These are phyloP conservation scores for Gastrophryne carolinensis DNA, from an alignment of 2,797 vertebrate species.

Conservation along the genomic window DNA sequence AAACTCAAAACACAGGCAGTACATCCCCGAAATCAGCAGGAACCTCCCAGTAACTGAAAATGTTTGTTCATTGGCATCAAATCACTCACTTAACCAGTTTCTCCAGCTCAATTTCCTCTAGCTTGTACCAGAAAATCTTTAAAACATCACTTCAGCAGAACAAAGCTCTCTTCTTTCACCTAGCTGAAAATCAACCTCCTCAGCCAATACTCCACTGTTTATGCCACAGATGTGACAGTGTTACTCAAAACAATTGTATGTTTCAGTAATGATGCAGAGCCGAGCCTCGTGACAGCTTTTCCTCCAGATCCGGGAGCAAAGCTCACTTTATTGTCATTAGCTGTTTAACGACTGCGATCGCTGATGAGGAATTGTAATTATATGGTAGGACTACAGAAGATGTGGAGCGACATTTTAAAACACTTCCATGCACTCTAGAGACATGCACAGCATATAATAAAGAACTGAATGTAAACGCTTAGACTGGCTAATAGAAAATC, in stretches of 20 bases:
- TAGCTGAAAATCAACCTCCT: neutral
- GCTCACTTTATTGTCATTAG: conserved; percentile 17
- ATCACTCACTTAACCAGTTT: conserved; percentile 11
- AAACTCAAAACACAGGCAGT: neutral
- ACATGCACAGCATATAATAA: conserved; percentile 10
- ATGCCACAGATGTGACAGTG: neutral
- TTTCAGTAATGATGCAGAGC: conserved; percentile 11
- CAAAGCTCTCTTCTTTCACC: neutral
- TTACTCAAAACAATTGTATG: neutral
- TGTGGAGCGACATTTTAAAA: conserved; percentile 10
- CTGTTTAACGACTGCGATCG: conserved; percentile 9
- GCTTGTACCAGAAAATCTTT: neutral
- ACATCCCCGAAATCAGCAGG: neutral
- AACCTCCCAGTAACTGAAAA: neutral
- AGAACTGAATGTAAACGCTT: neutral
- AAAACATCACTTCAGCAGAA: conserved; percentile 2
- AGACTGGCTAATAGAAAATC: neutral
- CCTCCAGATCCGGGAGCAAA: neutral
- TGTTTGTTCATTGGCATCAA: conserved; percentile 16
- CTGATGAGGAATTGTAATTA: conserved; percentile 21
- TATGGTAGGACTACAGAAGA: conserved; percentile 9
- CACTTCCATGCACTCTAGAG: conserved; percentile 5
- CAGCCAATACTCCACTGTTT: neutral
- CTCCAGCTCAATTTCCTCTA: neutral
- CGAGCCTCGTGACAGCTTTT: neutral